Evolutionary conservation across 2,797 vertebrate genomes (phyloP).

Genomic region (Clarias pachynema): DNA sequence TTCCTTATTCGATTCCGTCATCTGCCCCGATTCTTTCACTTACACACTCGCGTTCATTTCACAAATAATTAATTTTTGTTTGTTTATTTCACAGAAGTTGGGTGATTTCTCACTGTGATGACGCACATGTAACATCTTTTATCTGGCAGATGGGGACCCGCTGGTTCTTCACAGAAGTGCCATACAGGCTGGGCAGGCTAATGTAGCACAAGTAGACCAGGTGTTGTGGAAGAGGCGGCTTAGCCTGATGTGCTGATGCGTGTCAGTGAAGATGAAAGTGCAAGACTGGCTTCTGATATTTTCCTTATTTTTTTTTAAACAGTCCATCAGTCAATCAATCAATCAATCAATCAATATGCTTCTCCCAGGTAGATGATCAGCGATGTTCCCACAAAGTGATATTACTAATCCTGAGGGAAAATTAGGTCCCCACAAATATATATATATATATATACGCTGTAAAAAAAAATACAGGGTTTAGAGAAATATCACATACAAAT

Average conservation of each 20-base stretch:
- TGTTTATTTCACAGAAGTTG: conserved; percentile 70
- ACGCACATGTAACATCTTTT: conserved; percentile 59
- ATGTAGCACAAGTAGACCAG: conserved; percentile 37
- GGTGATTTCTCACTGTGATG: conserved; percentile 58
- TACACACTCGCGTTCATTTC: conserved; percentile 41
- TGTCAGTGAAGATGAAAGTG: conserved; percentile 43
- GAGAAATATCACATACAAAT: too few species aligned
- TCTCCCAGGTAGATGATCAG: conserved; percentile 23
- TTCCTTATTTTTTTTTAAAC: conserved; percentile 14
- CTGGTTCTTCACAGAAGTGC: conserved; percentile 49
- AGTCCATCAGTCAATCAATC: too few species aligned
- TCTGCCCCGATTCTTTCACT: conserved; percentile 2
- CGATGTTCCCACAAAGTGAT: too few species aligned
- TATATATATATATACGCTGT: too few species aligned
- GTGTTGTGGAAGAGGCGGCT: conserved; percentile 11
- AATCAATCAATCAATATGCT: conserved; percentile 44
- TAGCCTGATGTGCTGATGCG: conserved; percentile 20
- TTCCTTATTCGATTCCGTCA: neutral
- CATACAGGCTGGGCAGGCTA: conserved; percentile 51
- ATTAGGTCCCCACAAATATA: neutral
- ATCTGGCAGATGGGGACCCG: conserved; percentile 66
- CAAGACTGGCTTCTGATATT: conserved; percentile 25
- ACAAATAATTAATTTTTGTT: conserved; percentile 59
- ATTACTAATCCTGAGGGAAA: too few species aligned
- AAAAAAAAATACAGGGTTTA: neutral